A percentile compares a stretch with the other conserved stretches of the same genome.
These are phyloP conservation scores for Tetragnatha montana DNA, from an alignment of 2,888 invertebrate species.

Conservation along the genomic window DNA sequence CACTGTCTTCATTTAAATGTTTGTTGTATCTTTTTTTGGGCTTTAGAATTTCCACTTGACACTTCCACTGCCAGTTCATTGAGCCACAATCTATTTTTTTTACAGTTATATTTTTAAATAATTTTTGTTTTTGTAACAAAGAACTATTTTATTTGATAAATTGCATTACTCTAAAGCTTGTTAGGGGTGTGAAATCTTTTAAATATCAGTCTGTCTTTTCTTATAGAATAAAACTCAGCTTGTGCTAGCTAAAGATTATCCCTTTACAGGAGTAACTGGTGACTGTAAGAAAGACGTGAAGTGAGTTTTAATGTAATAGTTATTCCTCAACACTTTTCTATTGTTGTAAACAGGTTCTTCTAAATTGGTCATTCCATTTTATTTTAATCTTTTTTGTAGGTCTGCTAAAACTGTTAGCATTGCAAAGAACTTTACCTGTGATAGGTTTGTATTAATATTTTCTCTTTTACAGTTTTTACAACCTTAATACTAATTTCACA, in stretches of 20 bases:
- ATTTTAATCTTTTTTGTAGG: constrained; percentile 22
- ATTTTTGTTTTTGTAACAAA: no score
- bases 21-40: background rate
- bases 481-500: no score
- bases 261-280: constrained; percentile 77
- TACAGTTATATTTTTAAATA: background rate
- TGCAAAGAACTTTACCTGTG: constrained; percentile 81
- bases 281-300: constrained; percentile 41
- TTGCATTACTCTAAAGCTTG: background rate
- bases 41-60: no score
- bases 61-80: background rate
- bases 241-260: constrained; percentile 81
- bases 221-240: constrained; percentile 79
- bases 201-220: background rate
- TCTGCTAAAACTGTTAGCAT: constrained; percentile 76
- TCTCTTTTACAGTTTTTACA: no score
- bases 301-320: constrained; percentile 42
- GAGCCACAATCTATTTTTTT: background rate
- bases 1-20: background rate
- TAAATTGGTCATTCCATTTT: background rate
- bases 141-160: no score
- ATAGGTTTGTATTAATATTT: constrained; percentile 79
- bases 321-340: background rate
- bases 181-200: background rate
- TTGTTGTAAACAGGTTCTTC: no score